A percentile compares a stretch with the other conserved stretches of the same genome.
phyloP scores from a whole-genome alignment of 2,797 vertebrate species.

The Brachyalestes nurse region DNA sequence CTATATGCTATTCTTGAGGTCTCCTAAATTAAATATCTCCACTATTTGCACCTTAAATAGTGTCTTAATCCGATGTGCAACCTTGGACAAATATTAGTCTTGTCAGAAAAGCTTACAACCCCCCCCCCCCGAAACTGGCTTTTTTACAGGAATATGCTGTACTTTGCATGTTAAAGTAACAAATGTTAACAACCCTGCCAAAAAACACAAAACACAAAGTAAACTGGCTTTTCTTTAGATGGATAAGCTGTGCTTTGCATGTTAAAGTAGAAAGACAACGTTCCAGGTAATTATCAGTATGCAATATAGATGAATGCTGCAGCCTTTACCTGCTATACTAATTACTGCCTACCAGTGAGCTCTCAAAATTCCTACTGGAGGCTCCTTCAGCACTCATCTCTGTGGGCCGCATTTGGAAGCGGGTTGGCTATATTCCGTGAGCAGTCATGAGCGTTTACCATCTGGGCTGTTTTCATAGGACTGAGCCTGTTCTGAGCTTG shows the following conservation, averaged over 20 bases:
- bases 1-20: not conserved
- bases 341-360: slow-evolving; percentile 5
- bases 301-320: not conserved
- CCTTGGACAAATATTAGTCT: not conserved
- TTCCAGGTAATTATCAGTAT: not conserved
- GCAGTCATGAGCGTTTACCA: slow-evolving; percentile 47
- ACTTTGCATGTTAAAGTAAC: not conserved
- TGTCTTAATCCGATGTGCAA: not conserved
- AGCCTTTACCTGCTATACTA: not conserved
- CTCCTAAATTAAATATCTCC: not conserved
- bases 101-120: not conserved
- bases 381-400: slow-evolving; percentile 31
- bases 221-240: not conserved
- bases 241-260: not conserved
- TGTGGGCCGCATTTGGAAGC: slow-evolving; percentile 31
- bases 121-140: too few relatives aligned
- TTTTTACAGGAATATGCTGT: too few relatives aligned
- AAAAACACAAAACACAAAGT: not conserved
- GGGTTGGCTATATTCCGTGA: slow-evolving; percentile 18
- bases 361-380: slow-evolving; percentile 2
- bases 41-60: not conserved
- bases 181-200: not conserved
- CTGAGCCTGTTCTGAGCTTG: slow-evolving; percentile 46
- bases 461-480: slow-evolving; percentile 37
- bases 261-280: not conserved